Percentiles rank a stretch among this genome's conserved stretches.
Evolutionary conservation across 2,797 vertebrate species (phyloP).

Genomic region (Melanotaenia parkinsoni): DNA sequence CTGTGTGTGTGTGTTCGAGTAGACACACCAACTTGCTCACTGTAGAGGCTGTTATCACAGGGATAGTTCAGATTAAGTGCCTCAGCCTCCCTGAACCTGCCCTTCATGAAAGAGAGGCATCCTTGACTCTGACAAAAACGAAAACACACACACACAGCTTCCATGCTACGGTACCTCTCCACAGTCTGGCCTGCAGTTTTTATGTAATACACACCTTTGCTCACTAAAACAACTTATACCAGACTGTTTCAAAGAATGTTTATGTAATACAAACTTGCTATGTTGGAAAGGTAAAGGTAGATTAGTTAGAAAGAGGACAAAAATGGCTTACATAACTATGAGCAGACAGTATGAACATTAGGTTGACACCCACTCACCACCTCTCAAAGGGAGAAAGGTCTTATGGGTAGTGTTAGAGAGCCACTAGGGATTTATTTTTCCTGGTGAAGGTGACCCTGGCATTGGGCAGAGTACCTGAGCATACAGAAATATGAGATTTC

Average conservation of each 20-base stretch:
- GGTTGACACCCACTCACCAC: slow-evolving; percentile 79
- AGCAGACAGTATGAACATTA: slow-evolving; percentile 83
- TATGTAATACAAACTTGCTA: slow-evolving; percentile 75
- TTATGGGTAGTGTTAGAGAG: slow-evolving; percentile 74
- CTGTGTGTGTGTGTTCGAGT: slow-evolving; percentile 41
- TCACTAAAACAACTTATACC: slow-evolving; percentile 65
- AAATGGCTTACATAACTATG: slow-evolving; percentile 78
- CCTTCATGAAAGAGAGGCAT: slow-evolving; percentile 74
- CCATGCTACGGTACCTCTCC: slow-evolving; percentile 58
- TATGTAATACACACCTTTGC: slow-evolving; percentile 78
- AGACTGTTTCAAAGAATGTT: slow-evolving; percentile 67
- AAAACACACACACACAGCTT: slow-evolving; percentile 30
- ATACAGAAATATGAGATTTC: slow-evolving; percentile 82
- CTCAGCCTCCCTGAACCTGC: slow-evolving; percentile 69
- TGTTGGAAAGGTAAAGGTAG: slow-evolving; percentile 72
- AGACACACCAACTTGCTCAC: slow-evolving; percentile 61
- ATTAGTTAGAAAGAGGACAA: slow-evolving; percentile 73
- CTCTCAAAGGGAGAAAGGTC: slow-evolving; percentile 76
- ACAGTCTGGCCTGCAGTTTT: slow-evolving; percentile 70
- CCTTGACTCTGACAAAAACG: slow-evolving; percentile 64
- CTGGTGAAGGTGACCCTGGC: slow-evolving; percentile 81
- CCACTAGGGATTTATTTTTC: slow-evolving; percentile 75
- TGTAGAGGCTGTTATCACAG: slow-evolving; percentile 70
- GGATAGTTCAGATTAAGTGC: slow-evolving; percentile 72
- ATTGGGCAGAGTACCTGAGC: slow-evolving; percentile 78